phyloP scores from a whole-genome alignment of 2,888 invertebrate genomes.

The Eubasilissa splendida region DNA sequence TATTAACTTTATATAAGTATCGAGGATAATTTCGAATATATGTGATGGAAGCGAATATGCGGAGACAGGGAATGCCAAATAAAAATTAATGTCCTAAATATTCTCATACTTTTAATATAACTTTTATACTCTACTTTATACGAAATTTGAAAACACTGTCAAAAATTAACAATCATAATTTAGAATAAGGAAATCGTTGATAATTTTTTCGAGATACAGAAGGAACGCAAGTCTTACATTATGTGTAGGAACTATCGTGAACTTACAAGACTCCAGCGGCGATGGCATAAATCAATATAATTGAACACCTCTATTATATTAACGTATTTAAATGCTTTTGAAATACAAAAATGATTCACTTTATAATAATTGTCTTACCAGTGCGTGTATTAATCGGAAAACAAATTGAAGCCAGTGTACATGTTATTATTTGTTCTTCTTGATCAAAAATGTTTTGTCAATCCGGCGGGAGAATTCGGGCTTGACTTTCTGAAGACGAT shows the following conservation, averaged over 20 bases:
- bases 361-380: no score
- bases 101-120: slow-evolving; percentile 46
- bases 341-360: no score
- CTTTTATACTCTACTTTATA: slow-evolving; percentile 40
- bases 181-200: slow-evolving; percentile 25
- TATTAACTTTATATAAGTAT: slow-evolving; percentile 45
- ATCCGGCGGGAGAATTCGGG: no score
- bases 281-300: background rate
- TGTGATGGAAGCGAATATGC: slow-evolving; percentile 44
- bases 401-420: no score
- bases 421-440: no score
- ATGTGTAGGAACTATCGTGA: background rate
- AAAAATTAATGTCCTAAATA: slow-evolving; percentile 51
- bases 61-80: slow-evolving; percentile 58
- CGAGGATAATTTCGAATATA: slow-evolving; percentile 48
- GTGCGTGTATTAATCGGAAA: no score
- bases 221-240: slow-evolving; percentile 16
- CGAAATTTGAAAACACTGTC: slow-evolving; percentile 23
- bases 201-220: slow-evolving; percentile 34
- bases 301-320: no score
- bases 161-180: slow-evolving; percentile 48
- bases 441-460: no score
- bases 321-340: no score
- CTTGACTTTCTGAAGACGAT: no score
- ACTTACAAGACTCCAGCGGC: background rate